Base-by-base conservation (phyloP, 1,140 invertebrate species). In the Euschistus heros region DNA sequence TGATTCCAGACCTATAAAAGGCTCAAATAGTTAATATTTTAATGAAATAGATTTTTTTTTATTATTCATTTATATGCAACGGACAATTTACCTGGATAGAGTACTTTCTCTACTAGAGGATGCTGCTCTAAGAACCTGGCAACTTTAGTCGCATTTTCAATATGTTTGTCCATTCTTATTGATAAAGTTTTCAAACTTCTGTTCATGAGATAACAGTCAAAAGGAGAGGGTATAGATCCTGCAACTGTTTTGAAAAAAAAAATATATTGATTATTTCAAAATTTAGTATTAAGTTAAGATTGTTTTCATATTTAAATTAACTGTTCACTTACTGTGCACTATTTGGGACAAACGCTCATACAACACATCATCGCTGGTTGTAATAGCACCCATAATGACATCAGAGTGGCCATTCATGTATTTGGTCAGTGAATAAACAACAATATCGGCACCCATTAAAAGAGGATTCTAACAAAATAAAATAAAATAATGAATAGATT, bases 341-440 rank as follows among this genome's bases (percentile, higher is more conserved):
- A 94, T 76, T 76, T 90, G 98, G 68, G 84, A 81, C 15, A 98
- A 74, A 73, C 80, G 81, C 24, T 87, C 73, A 69, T 84, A 82
- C 0, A 97, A 70, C 55, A 84, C 84, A 62, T 89, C 82, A 71
- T 85, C 80, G 68, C 85, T 93, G 4, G 86, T 82, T 26, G 89
- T 81, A 7, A 88, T 81, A 10, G 89, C 87, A 5, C 97, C 97
- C 97, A 99, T 98, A 1, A 99, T 86, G 52, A 97, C 89, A 80
- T 99, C 97, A 1, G 91, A 89, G 76, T 99, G 96, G 0, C 96
- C 97, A 77, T 98, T 98, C 85, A 98, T 94, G 73, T 98, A 99
- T 76, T 99, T 99, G 0, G 95, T 97, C 27, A 97, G 71, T 0
- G 96, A 99, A 78, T 98, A 96, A 68, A 93, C 77, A 1, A 89